A percentile compares a stretch with the other conserved stretches of the same genome.
These are phyloP conservation scores for Psittacula derbiana DNA, from an alignment of 2,797 vertebrate genomes.

Conservation along the genomic window DNA sequence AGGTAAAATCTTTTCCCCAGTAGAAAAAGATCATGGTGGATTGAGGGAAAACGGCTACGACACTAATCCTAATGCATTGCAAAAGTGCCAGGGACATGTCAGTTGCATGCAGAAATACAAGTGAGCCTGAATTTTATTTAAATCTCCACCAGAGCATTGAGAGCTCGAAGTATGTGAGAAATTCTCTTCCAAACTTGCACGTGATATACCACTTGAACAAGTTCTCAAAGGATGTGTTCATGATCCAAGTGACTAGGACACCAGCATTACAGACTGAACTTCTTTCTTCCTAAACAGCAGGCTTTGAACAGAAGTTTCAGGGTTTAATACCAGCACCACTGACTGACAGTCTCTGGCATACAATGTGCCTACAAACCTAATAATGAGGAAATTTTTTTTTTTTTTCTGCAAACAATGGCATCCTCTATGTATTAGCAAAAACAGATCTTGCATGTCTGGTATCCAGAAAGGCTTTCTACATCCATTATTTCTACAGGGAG, in stretches of 20 bases:
- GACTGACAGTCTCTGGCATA: not conserved
- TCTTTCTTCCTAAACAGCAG: not conserved
- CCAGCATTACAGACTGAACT: not conserved
- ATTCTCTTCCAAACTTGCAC: constrained; percentile 1
- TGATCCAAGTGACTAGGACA: constrained; percentile 11
- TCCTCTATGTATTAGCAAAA: not conserved
- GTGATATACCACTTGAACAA: not conserved
- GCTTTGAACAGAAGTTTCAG: not conserved
- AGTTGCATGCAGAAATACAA: not conserved
- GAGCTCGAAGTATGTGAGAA: constrained; percentile 12
- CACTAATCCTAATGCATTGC: not conserved
- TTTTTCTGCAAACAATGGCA: not conserved
- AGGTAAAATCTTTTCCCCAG: not conserved
- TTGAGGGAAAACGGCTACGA: not conserved
- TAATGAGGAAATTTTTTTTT: not conserved
- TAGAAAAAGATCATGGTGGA: not conserved
- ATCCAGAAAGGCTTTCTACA: not conserved
- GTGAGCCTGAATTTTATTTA: constrained; percentile 9
- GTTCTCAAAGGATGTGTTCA: not conserved
- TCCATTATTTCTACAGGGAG: not conserved
- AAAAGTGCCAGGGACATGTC: not conserved
- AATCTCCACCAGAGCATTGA: not conserved
- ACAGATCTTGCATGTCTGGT: not conserved
- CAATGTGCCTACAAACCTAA: not conserved
- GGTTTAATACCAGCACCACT: not conserved